Evolutionary conservation across 2,113 vertebrate genomes (phyloP), one percentile per base, ranked within the genome.

Genomic region (Erythrolamprus reginae): DNA sequence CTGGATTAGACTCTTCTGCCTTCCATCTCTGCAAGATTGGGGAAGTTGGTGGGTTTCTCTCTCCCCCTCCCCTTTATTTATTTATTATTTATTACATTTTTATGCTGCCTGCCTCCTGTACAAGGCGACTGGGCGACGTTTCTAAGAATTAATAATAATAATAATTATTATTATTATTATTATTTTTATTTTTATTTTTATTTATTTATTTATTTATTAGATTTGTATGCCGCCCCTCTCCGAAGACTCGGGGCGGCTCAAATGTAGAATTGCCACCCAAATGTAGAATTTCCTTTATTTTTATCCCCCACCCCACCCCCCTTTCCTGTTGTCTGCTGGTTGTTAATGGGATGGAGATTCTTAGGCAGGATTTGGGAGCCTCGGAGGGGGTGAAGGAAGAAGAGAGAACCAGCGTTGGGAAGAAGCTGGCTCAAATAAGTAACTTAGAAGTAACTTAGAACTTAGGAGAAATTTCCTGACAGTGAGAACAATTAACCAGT

Each of bases 261-360:
- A n/a, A n/a, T n/a, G n/a, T n/a, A n/a, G n/a, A n/a, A 77, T 38
- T 38, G 65, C 65, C 33, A 8, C 17, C 33, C 65, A 77, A 77
- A 38, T 0, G 33, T 77, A 38, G 33, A n/a, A 21, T 38, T 21
- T 77, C 10, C 3, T n/a, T 56, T 56, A 53, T 53, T 19, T 38
- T 21, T 38, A 0, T 23, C 15, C 15, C 12, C 9, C 17, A 0
- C 13, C n/a, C 0, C 1, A 45, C 2, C 6, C 3, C n/a, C n/a
- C n/a, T n/a, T 24, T 10, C 24, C 24, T 17, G 33, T 33, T 33
- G 4, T 77, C 5, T 50, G 23, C 47, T 19, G 50, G 9, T 52
- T 10, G 24, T 24, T 10, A 4, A 1, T 13, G 55, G 17, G 51
- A 28, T 50, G 38, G 82, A 8, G 53, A 19, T 5, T 88, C 38